A percentile compares a stretch with the other conserved stretches of the same genome.
Conservation (phyloP, 2,797 vertebrate species). For the Lacerta bilineata region DNA sequence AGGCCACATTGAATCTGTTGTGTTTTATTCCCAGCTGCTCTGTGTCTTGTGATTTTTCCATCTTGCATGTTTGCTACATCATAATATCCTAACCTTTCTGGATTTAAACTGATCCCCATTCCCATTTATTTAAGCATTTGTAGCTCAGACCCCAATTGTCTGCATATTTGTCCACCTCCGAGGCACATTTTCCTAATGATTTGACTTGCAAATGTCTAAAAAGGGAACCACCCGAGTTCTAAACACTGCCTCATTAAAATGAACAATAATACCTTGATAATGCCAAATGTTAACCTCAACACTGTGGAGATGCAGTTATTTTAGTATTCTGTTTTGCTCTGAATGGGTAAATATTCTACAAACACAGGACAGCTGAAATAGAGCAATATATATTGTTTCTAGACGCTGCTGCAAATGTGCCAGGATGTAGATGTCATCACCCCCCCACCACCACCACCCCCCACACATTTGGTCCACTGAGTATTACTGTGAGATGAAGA, state of each 20-base stretch:
- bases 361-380: not conserved
- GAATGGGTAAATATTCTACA: not conserved
- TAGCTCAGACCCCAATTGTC: not conserved
- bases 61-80: not conserved
- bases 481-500: not conserved
- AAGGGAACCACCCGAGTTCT: not conserved
- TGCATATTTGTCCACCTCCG: not conserved
- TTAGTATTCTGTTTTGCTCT: slow-evolving; percentile 22
- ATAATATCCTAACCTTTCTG: not conserved
- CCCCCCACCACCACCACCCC: not conserved
- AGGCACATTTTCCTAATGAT: slow-evolving; percentile 29
- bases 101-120: slow-evolving; percentile 27
- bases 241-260: not conserved
- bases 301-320: slow-evolving; percentile 21
- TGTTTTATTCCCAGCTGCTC: not conserved
- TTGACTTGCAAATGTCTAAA: slow-evolving; percentile 29
- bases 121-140: slow-evolving; percentile 8
- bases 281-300: not conserved
- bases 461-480: not conserved
- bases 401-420: slow-evolving; percentile 1
- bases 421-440: not conserved
- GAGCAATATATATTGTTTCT: not conserved
- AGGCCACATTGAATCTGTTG: not conserved
- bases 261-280: not conserved
- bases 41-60: not conserved